Evolutionary conservation across 37 sponge, comb jelly and placozoan genomes (phyloP).

Genomic region (Theonella swinhoei): DNA sequence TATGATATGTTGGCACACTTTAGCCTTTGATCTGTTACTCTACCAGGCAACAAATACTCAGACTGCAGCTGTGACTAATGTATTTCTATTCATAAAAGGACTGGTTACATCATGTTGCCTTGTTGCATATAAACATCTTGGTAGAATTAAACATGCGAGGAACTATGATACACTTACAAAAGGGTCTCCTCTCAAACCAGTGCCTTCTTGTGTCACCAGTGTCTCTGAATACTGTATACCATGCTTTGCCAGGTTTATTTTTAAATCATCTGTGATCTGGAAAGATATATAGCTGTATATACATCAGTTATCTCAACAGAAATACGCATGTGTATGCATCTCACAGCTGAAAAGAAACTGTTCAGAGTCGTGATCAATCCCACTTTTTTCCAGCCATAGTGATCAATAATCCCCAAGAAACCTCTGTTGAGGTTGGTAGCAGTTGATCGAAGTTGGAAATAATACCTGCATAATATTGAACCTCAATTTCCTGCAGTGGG

Average conservation of each 20-base stretch:
- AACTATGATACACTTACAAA: slow-evolving; percentile 30
- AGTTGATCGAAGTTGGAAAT: neutral
- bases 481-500: no score
- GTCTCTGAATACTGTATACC: neutral
- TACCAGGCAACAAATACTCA: no score
- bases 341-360: neutral
- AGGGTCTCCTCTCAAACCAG: slow-evolving; percentile 5
- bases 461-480: neutral
- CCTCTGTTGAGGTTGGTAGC: neutral
- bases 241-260: neutral
- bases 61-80: no score
- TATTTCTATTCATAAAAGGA: no score
- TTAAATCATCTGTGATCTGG: neutral
- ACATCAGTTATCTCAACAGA: neutral
- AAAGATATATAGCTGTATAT: no score
- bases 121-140: neutral
- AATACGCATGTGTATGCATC: neutral
- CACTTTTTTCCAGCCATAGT: neutral
- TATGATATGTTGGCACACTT: no score
- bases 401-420: neutral
- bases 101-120: no score
- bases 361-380: neutral
- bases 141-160: neutral
- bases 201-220: neutral
- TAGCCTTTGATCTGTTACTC: no score